These are phyloP conservation scores for Saturnia pavonia DNA, from an alignment of 2,888 invertebrate genomes.

Conservation along the genomic window DNA sequence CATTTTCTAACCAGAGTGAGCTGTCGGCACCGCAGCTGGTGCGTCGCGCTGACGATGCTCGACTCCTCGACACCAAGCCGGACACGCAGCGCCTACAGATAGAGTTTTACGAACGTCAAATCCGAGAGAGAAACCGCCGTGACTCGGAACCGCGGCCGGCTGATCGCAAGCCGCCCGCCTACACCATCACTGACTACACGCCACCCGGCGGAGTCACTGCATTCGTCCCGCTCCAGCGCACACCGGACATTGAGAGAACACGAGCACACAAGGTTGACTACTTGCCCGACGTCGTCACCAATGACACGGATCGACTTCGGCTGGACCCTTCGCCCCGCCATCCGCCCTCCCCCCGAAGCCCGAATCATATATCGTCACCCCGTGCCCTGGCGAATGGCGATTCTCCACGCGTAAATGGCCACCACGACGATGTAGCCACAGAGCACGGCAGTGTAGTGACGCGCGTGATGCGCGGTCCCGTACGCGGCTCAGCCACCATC, in stretches of 20 bases:
- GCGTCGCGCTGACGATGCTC: constrained; percentile 44
- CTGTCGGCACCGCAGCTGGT: constrained; percentile 75
- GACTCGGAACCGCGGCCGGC: constrained; percentile 48
- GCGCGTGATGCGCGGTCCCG: constrained; percentile 89
- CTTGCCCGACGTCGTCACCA: constrained; percentile 74
- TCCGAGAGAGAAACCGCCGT: constrained; percentile 63
- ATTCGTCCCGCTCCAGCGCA: constrained; percentile 75
- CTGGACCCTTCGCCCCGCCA: constrained; percentile 31
- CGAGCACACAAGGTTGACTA: constrained; percentile 74
- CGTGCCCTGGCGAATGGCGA: constrained; percentile 48
- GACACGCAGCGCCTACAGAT: constrained; percentile 74
- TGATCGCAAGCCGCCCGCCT: constrained; percentile 53
- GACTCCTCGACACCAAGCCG: constrained; percentile 42
- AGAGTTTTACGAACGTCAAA: constrained; percentile 76
- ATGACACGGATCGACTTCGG: constrained; percentile 54
- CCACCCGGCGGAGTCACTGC: constrained; percentile 66
- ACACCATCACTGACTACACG: constrained; percentile 77
- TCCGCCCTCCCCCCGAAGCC: constrained; percentile 40
- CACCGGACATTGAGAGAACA: constrained; percentile 76
- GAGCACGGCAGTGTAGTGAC: constrained; percentile 85
- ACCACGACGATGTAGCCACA: constrained; percentile 68
- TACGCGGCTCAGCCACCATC: constrained; percentile 87
- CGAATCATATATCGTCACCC: constrained; percentile 33
- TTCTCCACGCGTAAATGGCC: constrained; percentile 36
- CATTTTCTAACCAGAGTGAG: constrained; percentile 67